Evolutionary conservation across 1,140 invertebrate genomes (phyloP).

Genomic region (Brachystomella parvula): DNA sequence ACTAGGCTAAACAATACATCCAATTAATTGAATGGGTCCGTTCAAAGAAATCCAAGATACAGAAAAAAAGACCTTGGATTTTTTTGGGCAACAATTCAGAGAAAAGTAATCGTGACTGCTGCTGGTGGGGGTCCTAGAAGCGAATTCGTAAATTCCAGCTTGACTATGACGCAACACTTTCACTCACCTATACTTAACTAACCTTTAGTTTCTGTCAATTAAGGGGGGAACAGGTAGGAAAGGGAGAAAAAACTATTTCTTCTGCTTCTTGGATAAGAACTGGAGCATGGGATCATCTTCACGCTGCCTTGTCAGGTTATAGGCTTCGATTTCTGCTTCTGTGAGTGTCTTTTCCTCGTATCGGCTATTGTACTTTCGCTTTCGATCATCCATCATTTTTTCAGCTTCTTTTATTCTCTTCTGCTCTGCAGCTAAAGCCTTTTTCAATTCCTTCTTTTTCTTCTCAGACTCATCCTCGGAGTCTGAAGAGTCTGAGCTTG

Average conservation of each 20-base stretch:
- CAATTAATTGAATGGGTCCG: too few relatives aligned
- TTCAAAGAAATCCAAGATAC: too few relatives aligned
- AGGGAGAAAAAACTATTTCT: conserved; percentile 17
- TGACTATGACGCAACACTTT: neutral
- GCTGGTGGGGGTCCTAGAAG: neutral
- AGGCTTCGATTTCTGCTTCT: conserved; percentile 89
- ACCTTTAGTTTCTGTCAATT: neutral
- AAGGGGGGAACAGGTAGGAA: neutral
- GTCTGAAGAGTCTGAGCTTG: conserved; percentile 12
- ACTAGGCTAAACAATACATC: too few relatives aligned
- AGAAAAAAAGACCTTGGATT: too few relatives aligned
- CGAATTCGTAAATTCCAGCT: neutral
- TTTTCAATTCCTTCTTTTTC: conserved; percentile 40
- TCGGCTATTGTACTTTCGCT: conserved; percentile 86
- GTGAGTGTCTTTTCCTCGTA: conserved; percentile 71
- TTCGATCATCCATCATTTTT: conserved; percentile 71
- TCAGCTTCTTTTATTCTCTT: conserved; percentile 55
- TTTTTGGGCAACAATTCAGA: too few relatives aligned
- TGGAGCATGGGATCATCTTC: conserved; percentile 83
- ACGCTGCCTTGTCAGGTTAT: conserved; percentile 70
- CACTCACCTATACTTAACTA: neutral
- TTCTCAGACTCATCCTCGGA: conserved; percentile 43
- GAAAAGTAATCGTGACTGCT: neutral
- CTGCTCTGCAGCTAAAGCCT: conserved; percentile 60
- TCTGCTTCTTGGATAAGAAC: conserved; percentile 39